Evolutionary conservation across 2,113 vertebrate species (phyloP), one percentile per base, ranked within the genome.

Genomic region (Xiphophorus maculatus): DNA sequence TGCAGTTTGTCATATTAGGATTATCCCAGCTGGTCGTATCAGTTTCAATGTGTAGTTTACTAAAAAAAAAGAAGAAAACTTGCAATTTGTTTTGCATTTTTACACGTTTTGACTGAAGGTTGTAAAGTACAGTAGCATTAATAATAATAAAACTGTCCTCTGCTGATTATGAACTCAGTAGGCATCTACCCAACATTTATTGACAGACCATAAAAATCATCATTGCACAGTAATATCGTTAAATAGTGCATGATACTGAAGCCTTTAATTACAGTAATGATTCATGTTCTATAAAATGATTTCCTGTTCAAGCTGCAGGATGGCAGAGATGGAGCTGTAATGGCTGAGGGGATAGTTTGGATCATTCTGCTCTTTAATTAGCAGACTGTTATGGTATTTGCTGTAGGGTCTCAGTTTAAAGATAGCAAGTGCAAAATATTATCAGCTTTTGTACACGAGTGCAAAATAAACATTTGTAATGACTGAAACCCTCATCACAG

Each of bases 11-110:
- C 88, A 96, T 71, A 22, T 94, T 82, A 63, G 95, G 93, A 35
- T 87, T 87, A 82, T 89, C 89, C 96, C 97, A 97, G 28, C 88
- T 92, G 74, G 95, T 85, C 44, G 27, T 67, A 75, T 94, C 93
- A 0, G 84, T 92, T 33, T 77, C 70, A 42, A 67, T 81, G 66
- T 91, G 63, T 76, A 95, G 76, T 74, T 88, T 82, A 76, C 95
- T 95, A 68, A 63, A 61, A 68, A 8, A 74, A 66, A 66, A 22
- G 69, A 1, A 74, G 71, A 58, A n/a, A 28, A 3, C 17, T 4
- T 13, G 25, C 9, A 3, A n/a, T 64, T 15, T 42, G 4, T 15
- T 48, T 10, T 44, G 13, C 25, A 6, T 58, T 54, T 37, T 35
- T 5, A 3, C 30, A 62, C 1, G 44, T 67, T 71, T 29, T 61